Percentiles rank a stretch among this genome's conserved stretches.
Evolutionary conservation across 2,113 vertebrate genomes (phyloP).

Genomic region (Nettapus auritus): DNA sequence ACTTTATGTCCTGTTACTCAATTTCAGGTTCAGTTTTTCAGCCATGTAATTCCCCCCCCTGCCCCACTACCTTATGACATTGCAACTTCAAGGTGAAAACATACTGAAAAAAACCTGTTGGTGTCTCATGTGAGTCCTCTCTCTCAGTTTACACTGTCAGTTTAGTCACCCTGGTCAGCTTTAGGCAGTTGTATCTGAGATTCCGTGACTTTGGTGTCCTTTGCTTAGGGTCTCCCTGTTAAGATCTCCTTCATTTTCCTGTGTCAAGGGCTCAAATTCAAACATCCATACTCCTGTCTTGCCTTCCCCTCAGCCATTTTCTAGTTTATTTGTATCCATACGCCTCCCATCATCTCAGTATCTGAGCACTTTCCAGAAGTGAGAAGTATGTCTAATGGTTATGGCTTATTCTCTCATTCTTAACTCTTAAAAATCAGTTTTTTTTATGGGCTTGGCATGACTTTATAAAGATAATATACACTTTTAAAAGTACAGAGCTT

Average conservation of each 20-base stretch:
- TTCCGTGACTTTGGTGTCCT: background rate
- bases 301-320: background rate
- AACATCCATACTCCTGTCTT: background rate
- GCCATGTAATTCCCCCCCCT: background rate
- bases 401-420: background rate
- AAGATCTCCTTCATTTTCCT: background rate
- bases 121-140: background rate
- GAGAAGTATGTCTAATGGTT: background rate
- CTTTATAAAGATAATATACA: background rate
- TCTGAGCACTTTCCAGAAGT: background rate
- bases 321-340: background rate
- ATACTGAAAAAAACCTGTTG: background rate
- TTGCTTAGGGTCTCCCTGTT: background rate
- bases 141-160: fast-evolving
- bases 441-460: background rate
- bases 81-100: background rate
- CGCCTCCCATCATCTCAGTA: background rate
- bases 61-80: background rate
- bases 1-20: background rate
- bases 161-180: background rate
- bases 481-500: background rate
- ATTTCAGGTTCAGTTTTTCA: background rate
- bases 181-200: background rate
- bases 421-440: background rate
- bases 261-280: background rate